Base-by-base conservation (phyloP, 2,888 invertebrate species). In the Drosophila mimica region DNA sequence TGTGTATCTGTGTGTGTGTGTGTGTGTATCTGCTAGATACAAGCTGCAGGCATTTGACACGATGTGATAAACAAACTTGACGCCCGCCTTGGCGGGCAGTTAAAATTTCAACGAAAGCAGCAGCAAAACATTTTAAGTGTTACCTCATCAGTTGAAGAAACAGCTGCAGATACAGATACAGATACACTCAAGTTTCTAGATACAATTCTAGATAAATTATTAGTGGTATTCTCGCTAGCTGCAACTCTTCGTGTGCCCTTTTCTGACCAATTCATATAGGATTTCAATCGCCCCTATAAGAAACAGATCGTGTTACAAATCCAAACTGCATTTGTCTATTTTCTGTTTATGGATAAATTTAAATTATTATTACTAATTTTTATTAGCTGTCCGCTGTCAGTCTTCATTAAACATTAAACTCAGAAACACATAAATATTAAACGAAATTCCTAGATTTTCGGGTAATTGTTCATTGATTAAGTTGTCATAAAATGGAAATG, bases 31-130 rank as follows among this genome's bases (percentile, higher is more conserved):
- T 84, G 76, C 68, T 74, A 89, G 71, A 76, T 82, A 84, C 85
- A 84, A 76, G 70, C 76, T 84, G 84, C 84, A 84, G 89, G 84
- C 89, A 88, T 89, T 88, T 82, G 68, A 76, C 80, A 76, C 75
- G 88, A 89, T 88, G 89, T 88, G 88, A 84, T 84, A 89, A 84
- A 88, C 88, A 89, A 79, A 84, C 88, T 70, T 79, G 63, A 84
- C 84, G 84, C 89, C 89, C 89, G 71, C 60, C 69, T 69, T 67
- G 70, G 54, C 61, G 76, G 66, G 58, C 81, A 88, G 85, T 74
- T 89, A 82, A 89, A 87, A 65, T 85, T 69, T 46, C 61, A 62
- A 33, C 31, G 8, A 52, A 31, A 52, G 31, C 52, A 38, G 30
- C 15, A 34, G 34, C 57, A 36, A 58, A 61, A 58, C 43, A 60